phyloP scores from a whole-genome alignment of 2,797 vertebrate species.

The Decapterus maruadsi region DNA sequence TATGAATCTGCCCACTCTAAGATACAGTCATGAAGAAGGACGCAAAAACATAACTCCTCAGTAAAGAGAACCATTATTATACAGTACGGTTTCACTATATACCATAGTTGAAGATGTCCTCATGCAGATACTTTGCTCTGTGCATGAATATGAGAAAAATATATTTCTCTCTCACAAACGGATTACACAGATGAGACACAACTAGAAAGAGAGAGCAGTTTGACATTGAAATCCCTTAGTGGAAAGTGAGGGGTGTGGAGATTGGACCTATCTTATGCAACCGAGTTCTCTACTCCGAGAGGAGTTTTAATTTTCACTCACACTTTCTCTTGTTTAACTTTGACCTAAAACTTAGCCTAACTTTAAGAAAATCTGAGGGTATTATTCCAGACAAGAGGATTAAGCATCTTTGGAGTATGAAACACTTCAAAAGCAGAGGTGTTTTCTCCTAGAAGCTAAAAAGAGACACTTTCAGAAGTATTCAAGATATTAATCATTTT shows the following conservation, averaged over 20 bases:
- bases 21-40: constrained; percentile 5
- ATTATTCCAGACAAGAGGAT: not conserved
- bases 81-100: constrained; percentile 10
- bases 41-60: not conserved
- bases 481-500: not conserved
- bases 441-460: not conserved
- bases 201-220: constrained; percentile 21
- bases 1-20: constrained; percentile 12
- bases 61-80: constrained; percentile 9
- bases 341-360: constrained; percentile 20
- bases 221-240: constrained; percentile 46
- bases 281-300: constrained; percentile 10
- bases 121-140: constrained; percentile 3
- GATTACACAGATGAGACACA: constrained; percentile 30
- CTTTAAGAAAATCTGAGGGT: constrained; percentile 3
- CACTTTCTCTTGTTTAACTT: constrained; percentile 33
- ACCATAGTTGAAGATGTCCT: constrained; percentile 10
- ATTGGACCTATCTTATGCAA: constrained; percentile 9
- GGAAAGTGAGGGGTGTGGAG: constrained; percentile 20
- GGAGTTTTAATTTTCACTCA: constrained; percentile 34
- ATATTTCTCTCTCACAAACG: constrained; percentile 8
- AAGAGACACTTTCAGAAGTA: not conserved
- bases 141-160: constrained; percentile 20
- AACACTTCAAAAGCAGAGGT: not conserved
- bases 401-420: not conserved